Evolutionary conservation across 2,888 invertebrate genomes (phyloP), one percentile per base, ranked within the genome.

Genomic region (Epinotia nisella): DNA sequence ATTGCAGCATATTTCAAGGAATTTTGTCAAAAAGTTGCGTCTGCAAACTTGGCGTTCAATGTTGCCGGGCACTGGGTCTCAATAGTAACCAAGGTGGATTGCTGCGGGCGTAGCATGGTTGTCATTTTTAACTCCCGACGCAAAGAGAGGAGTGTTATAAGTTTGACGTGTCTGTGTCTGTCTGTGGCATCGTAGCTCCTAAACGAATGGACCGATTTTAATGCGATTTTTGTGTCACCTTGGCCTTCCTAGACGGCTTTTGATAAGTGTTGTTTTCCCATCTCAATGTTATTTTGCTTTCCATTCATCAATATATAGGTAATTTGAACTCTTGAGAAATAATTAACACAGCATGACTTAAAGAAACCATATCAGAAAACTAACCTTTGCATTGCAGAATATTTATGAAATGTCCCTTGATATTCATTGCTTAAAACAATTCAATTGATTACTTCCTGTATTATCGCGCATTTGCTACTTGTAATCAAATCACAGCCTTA

Each of bases 401-500:
- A 45, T 15, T 45, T 13, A 4, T 13, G 0, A n/a, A 7, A 49
- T 13, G 13, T 49, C 5, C 4, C n/a, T 15, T 45, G n/a, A 49
- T 7, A 49, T n/a, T 64, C 11, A 10, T n/a, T 5, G 17, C 11
- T 24, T 24, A 41, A 21, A 51, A n/a, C n/a, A 3, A 64, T 29
- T 51, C 1, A 64, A 35, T 55, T 39, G 19, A 39, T 41, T 39
- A 24, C 41, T 41, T 66, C 56, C 15, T 4, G 55, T 21, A 15
- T 66, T 55, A 41, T 56, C 66, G 41, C 66, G 15, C 56, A 21
- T 56, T 56, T 21, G 56, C 45, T 13, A 71, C 29, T 68, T 68
- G 61, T 61, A 67, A 67, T 67, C 56, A 61, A 61, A 67, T 67
- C 10, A 17, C 55, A 29, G 51, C 60, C 62, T 67, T 72, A 45